Evolutionary conservation across 2,888 invertebrate species (phyloP).

Genomic region (Sesamia inferens): DNA sequence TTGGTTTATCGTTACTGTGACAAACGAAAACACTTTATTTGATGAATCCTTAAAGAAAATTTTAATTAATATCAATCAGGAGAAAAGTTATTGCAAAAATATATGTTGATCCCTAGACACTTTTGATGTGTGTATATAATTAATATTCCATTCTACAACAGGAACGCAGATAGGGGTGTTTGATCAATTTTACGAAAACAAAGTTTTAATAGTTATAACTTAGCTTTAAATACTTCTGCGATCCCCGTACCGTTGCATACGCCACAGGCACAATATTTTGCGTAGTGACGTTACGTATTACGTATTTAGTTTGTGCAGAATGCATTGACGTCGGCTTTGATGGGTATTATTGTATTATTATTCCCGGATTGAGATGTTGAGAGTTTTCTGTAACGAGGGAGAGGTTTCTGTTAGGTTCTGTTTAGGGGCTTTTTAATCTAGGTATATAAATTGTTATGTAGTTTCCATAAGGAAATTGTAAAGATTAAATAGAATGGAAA

Average conservation of each 20-base stretch:
- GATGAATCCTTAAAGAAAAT: too few species aligned
- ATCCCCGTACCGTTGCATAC: neutral
- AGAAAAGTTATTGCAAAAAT: too few species aligned
- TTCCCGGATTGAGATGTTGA: neutral
- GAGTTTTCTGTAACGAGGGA: neutral
- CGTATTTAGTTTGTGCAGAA: neutral
- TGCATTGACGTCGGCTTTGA: neutral
- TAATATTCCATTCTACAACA: too few species aligned
- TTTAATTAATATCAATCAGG: too few species aligned
- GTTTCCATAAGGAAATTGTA: neutral
- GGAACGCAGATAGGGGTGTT: too few species aligned
- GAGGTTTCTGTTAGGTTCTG: neutral
- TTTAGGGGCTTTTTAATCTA: neutral
- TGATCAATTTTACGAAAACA: neutral
- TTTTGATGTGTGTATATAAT: too few species aligned
- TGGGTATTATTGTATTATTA: neutral
- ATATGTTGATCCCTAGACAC: too few species aligned
- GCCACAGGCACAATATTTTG: neutral
- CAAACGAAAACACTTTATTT: too few species aligned
- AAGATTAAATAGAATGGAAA: neutral
- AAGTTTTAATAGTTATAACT: neutral
- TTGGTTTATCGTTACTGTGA: too few species aligned
- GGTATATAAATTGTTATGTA: neutral
- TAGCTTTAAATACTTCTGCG: neutral
- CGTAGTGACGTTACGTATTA: neutral